phyloP scores from a whole-genome alignment of 2,797 vertebrate genomes.

The Ciconia nigra region DNA sequence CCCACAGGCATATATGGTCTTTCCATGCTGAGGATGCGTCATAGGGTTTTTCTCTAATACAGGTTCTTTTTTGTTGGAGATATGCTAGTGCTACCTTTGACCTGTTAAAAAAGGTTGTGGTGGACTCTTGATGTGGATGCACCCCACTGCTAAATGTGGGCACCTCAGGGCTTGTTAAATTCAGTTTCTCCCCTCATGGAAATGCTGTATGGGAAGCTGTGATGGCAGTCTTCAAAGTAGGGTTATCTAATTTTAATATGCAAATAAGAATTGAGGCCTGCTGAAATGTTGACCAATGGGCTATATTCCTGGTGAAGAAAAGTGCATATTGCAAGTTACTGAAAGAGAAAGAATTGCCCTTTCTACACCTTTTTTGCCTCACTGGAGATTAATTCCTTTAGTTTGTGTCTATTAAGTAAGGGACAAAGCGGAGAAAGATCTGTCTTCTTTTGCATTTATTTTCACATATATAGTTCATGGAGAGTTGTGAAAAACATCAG shows the following conservation, averaged over 20 bases:
- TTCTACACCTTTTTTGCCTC: not conserved
- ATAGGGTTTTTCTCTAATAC: not conserved
- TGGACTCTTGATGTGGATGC: not conserved
- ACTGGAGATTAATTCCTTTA: not conserved
- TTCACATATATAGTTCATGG: not conserved
- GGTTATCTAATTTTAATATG: not conserved
- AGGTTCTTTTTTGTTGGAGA: not conserved
- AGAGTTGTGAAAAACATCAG: not conserved
- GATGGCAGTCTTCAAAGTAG: not conserved
- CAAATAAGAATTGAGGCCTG: not conserved
- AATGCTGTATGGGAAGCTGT: not conserved
- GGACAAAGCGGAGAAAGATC: not conserved
- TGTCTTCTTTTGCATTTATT: not conserved
- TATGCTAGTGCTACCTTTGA: not conserved
- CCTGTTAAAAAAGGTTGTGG: not conserved
- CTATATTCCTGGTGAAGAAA: not conserved
- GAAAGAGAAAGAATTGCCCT: not conserved
- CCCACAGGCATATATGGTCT: accelerated
- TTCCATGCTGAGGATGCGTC: not conserved
- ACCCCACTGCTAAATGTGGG: not conserved
- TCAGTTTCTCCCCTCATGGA: not conserved
- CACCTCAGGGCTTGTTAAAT: not conserved
- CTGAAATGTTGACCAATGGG: not conserved
- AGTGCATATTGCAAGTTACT: not conserved
- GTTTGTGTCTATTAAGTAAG: not conserved